A percentile compares a stretch with the other conserved stretches of the same genome.
phyloP scores from a whole-genome alignment of 92 coral and sea anemone species.

The Porites rus region DNA sequence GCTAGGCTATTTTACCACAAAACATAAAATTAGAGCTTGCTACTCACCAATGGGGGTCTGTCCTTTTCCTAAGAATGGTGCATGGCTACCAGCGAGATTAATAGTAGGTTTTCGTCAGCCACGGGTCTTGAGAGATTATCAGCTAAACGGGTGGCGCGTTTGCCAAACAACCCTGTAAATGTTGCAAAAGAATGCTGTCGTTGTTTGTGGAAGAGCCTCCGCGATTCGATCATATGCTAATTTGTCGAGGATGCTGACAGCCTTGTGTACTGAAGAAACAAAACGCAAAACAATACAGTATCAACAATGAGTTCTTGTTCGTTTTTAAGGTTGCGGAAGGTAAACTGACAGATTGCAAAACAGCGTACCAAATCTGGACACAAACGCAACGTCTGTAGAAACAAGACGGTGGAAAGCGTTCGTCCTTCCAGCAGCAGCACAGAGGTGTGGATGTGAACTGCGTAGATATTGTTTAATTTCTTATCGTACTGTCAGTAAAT shows the following conservation, averaged over 20 bases:
- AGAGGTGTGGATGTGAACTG: not conserved
- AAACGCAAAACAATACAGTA: slow-evolving; percentile 49
- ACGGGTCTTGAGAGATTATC: not conserved
- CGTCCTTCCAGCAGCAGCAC: not conserved
- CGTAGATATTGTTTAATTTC: not conserved
- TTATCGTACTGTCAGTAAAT: not conserved
- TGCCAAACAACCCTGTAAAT: slow-evolving; percentile 63
- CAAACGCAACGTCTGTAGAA: not conserved
- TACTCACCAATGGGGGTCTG: slow-evolving; percentile 6
- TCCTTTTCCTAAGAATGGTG: not conserved
- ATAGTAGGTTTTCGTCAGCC: not conserved
- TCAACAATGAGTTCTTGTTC: slow-evolving; percentile 34
- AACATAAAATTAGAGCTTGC: not conserved
- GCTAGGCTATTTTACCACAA: slow-evolving; percentile 11
- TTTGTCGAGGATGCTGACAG: slow-evolving; percentile 41
- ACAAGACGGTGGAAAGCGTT: not conserved
- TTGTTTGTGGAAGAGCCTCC: slow-evolving; percentile 41
- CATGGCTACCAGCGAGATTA: not conserved
- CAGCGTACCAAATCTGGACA: not conserved
- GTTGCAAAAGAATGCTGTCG: slow-evolving; percentile 73
- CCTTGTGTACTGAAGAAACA: slow-evolving; percentile 51
- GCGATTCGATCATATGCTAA: slow-evolving; percentile 61
- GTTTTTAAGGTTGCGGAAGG: slow-evolving; percentile 24
- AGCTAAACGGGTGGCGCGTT: slow-evolving; percentile 28
- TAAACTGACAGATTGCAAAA: slow-evolving; percentile 21